Evolutionary conservation across 92 coral and sea anemone genomes (phyloP), one percentile per base, ranked within the genome.

Genomic region (Epizoanthus ramosus): DNA sequence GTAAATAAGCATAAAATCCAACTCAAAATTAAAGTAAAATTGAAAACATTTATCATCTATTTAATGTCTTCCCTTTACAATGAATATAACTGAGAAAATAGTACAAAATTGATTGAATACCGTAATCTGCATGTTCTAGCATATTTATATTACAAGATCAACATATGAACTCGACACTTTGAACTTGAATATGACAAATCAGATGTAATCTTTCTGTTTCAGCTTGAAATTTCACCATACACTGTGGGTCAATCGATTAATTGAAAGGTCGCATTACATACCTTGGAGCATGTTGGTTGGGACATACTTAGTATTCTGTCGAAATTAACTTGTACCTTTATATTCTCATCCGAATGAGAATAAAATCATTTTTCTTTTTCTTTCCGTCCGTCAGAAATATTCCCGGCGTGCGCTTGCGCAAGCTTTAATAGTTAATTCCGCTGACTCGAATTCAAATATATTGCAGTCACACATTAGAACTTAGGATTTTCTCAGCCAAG

Each of bases 331-430:
- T 39, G 3, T 28, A 2, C 71, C 2, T 66, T 66, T 66, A 14
- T 37, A 41, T 28, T 66, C 45, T 31, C 71, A 14, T 13, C 71
- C 71, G 47, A 14, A 66, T 61, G 39, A 8, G 33, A 59, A 61
- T 35, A 76, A 76, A 76, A 35, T 22, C 81, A 60, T 74, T 19
- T 37, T 59, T 76, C 54, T 76, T 76, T 68, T 76, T 76, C 52
- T 54, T 57, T 47, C 12, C 52, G 19, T 7, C 54, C 15, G 25
- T 59, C 69, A 19, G 39, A 10, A 75, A 75, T n/a, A n/a, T 59
- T 47, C 70, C 81, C 81, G 81, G 81, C 81, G 41, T 23, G 81
- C 81, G 81, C 81, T 43, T 76, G 81, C 80, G 80, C 80, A 58
- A 19, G 3, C 43, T 14, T 2, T 0, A 58, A 33, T 21, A 15